Evolutionary conservation across 2,113 vertebrate species (phyloP), one percentile per base, ranked within the genome.

Genomic region (Oenanthe melanoleuca): DNA sequence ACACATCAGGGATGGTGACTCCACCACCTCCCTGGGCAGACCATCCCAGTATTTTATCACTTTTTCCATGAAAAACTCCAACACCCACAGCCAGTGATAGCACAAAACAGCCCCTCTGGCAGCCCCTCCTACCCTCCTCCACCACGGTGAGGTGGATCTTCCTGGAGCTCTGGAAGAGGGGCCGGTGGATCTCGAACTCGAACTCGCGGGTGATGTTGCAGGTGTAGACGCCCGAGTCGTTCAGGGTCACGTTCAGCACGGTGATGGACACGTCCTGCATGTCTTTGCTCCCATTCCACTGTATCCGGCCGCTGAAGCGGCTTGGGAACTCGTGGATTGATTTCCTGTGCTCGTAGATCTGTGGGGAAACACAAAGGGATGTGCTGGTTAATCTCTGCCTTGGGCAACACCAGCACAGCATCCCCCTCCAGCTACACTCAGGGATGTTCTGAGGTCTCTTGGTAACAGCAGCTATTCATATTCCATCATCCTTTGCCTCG

Each of bases 181-280:
- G 99, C 5, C 94, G 97, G 91, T 99, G 99, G 16, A 97, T 97
- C 93, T 98, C 98, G 29, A 99, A 99, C 84, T 96, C 96, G 66
- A 99, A 99, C 87, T 98, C 91, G 24, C 99, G 98, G 47, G 93
- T 96, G 83, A 99, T 98, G 4, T 97, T 89, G 88, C 99, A 99
- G 73, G 98, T 98, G 81, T 99, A 99, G 65, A 97, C 47, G 33
- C 99, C 99, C 0, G 98, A 98, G 87, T 99, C 99, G 0, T 98
- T 98, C 38, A 96, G 85, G 25, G 98, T 98, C 82, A 99, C 97
- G 0, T 99, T 99, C 11, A 87, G 44, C 86, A 99, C 98, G 2
- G 97, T 94, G 95, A 99, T 98, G 96, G 99, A 99, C 26, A 99
- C 95, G 0, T 99, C 99, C 93, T 99, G 99, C 85, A 99, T 97